These are phyloP conservation scores for Pseudocheirus occidentalis DNA, from an alignment of 2,797 vertebrate genomes.

Conservation along the genomic window DNA sequence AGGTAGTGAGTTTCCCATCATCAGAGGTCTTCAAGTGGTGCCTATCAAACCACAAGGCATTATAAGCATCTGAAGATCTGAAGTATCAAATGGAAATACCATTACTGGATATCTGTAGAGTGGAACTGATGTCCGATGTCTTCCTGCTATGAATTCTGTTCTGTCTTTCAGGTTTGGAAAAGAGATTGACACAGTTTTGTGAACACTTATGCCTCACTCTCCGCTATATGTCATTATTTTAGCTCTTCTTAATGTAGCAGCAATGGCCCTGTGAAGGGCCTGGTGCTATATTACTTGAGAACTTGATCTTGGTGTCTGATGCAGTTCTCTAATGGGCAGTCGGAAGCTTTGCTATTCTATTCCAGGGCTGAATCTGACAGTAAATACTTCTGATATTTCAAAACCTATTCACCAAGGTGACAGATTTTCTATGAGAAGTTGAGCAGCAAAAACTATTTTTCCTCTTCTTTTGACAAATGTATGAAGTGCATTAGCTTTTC, in stretches of 20 bases:
- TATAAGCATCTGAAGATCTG: background rate
- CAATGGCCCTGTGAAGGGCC: background rate
- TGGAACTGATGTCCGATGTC: background rate
- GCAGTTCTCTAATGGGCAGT: slow-evolving; percentile 1
- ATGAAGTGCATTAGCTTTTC: slow-evolving; percentile 75
- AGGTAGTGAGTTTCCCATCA: background rate
- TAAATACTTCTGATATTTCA: slow-evolving; percentile 74
- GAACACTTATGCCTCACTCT: background rate
- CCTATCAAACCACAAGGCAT: background rate
- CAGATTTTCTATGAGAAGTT: slow-evolving; percentile 74
- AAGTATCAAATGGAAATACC: background rate
- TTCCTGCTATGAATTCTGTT: background rate
- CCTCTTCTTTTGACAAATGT: slow-evolving; percentile 69
- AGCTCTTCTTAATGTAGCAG: background rate
- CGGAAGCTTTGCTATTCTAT: slow-evolving; percentile 67
- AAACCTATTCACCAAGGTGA: slow-evolving; percentile 65
- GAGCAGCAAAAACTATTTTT: slow-evolving; percentile 65
- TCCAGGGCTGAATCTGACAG: slow-evolving; percentile 69
- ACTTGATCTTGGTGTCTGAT: slow-evolving; percentile 42
- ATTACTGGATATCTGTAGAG: background rate
- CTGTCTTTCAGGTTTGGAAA: background rate
- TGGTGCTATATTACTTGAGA: slow-evolving; percentile 52
- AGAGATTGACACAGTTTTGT: background rate
- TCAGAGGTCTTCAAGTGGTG: background rate
- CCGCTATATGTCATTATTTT: background rate